These are phyloP conservation scores for Hypomecis atomaria DNA, from an alignment of 2,888 invertebrate species.

Conservation along the genomic window DNA sequence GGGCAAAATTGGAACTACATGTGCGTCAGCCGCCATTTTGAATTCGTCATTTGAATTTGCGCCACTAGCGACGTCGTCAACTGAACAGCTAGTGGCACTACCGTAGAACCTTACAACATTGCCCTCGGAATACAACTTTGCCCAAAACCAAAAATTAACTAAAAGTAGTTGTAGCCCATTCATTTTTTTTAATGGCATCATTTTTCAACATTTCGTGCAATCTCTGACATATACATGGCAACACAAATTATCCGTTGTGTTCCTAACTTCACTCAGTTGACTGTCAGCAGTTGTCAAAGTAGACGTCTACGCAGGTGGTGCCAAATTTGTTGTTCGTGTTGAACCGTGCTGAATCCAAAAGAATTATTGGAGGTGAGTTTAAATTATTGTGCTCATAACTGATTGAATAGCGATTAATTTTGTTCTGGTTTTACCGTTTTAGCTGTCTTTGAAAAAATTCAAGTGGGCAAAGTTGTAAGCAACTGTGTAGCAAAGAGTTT, in stretches of 20 bases:
- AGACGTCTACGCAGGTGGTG: slow-evolving; percentile 18
- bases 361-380: slow-evolving; percentile 16
- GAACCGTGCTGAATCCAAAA: slow-evolving; percentile 17
- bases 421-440: slow-evolving; percentile 18
- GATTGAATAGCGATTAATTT: slow-evolving; percentile 20
- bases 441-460: slow-evolving; percentile 14
- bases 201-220: slow-evolving; percentile 17
- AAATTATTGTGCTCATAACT: slow-evolving; percentile 16
- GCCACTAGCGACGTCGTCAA: too few species aligned
- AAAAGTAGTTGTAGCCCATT: slow-evolving; percentile 14
- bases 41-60: too few species aligned
- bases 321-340: slow-evolving; percentile 11
- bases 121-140: slow-evolving; percentile 23
- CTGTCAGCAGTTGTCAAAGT: slow-evolving; percentile 17
- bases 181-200: slow-evolving; percentile 13
- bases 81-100: too few species aligned
- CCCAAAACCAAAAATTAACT: slow-evolving; percentile 25
- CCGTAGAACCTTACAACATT: slow-evolving; percentile 23
- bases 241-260: slow-evolving; percentile 19
- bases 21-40: too few species aligned
- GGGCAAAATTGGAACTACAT: too few species aligned
- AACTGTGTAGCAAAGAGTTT: slow-evolving; percentile 17
- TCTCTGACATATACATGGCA: slow-evolving; percentile 15
- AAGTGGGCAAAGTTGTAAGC: slow-evolving; percentile 18
- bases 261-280: slow-evolving; percentile 19